These are phyloP conservation scores for Rallus limicola DNA, from an alignment of 2,113 vertebrate species.

Conservation along the genomic window DNA sequence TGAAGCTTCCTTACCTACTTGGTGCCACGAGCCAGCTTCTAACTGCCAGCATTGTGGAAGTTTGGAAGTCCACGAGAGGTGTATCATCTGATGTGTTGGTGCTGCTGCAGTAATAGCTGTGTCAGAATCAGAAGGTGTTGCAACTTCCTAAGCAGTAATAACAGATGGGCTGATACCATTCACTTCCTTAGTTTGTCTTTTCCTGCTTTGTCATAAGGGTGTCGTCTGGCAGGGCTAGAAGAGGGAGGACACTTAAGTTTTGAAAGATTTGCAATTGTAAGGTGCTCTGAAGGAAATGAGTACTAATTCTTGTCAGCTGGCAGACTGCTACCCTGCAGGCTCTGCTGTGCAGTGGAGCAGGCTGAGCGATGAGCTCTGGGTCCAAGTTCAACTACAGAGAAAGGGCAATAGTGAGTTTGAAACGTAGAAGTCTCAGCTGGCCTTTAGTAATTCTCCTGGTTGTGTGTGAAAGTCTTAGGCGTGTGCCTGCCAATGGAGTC, in stretches of 20 bases:
- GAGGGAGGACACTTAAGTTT: not conserved
- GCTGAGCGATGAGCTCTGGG: not conserved
- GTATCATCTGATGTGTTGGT: not conserved
- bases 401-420: not conserved
- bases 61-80: not conserved
- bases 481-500: not conserved
- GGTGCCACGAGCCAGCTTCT: not conserved
- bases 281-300: not conserved
- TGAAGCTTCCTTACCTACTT: not conserved
- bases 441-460: not conserved
- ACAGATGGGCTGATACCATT: not conserved
- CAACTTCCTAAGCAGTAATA: constrained; percentile 39
- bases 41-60: not conserved
- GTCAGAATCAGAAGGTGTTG: constrained; percentile 17
- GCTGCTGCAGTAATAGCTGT: not conserved
- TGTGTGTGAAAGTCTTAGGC: not conserved
- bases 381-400: not conserved
- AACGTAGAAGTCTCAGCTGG: not conserved
- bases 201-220: constrained; percentile 22
- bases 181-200: constrained; percentile 32
- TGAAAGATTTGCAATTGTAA: not conserved
- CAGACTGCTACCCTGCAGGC: not conserved
- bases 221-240: constrained; percentile 8
- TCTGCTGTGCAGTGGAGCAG: not conserved
- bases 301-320: not conserved